Base-by-base conservation (phyloP, 1,140 invertebrate genomes). In the Pararge aegeria region DNA sequence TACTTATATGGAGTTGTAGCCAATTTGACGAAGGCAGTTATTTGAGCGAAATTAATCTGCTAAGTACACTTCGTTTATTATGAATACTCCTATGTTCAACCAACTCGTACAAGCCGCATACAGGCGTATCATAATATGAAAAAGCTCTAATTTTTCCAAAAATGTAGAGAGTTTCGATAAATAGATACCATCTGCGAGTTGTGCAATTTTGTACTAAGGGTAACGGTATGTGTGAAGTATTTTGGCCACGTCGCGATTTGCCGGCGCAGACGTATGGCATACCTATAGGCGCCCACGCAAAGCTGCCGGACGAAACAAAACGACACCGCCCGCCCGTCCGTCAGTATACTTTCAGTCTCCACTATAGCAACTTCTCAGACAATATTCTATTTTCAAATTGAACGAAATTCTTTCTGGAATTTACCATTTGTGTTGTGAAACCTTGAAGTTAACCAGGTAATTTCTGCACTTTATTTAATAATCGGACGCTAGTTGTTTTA, bases 311-410 rank as follows among this genome's bases (percentile, higher is more conserved):
- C 55, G 70, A 72, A 80, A 80, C 78, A 83, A 80, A 86, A 78
- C 80, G 68, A 59, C 50, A 40, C 56, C 64, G 54, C 54, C 61
- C 54, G 51, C 77, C 56, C 64, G 52, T 56, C 61, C 54, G 51
- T 78, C 83, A 86, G 83, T 86, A 60, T 66, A 75, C 57, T 64
- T 72, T 71, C 68, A 75, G 73, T 61, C 76, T 80, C 70, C 51
- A 55, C 29, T 60, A 57, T 61, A 69, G 61, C 70, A 70, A 75
- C 75, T 70, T 54, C 75, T 75, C 59, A 59, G 18, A 48, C 29
- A 52, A 57, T 48, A 54, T 12, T 27, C 21, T 15, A 49, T 49
- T 27, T 46, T 49, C 4, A 16, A 49, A 49, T 15, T 27, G 46
- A 20, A 44, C 7, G 24, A 51, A 51, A 24, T 24, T 53, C 34